Conservation (phyloP, 2,888 invertebrate genomes). For the Thera britannica region DNA sequence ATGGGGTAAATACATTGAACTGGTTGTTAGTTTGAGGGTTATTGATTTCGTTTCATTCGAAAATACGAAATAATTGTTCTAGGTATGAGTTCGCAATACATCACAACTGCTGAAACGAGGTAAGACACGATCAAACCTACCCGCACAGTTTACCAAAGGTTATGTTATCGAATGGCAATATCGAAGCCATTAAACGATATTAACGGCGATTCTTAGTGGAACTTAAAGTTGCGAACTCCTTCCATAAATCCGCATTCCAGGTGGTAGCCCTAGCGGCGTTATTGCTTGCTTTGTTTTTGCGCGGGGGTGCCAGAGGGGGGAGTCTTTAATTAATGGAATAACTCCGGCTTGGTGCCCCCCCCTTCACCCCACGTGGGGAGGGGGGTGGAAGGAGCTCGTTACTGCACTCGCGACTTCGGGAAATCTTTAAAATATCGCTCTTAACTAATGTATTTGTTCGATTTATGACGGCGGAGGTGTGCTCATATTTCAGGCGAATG, state of each 20-base stretch:
- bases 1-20: no score
- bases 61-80: no score
- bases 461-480: slow-evolving; percentile 46
- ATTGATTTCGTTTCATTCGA: no score
- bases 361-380: slow-evolving; percentile 38
- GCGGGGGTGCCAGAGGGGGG: slow-evolving; percentile 36
- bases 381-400: slow-evolving; percentile 33
- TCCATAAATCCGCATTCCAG: slow-evolving; percentile 55
- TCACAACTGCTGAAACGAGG: neutral
- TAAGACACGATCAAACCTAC: neutral
- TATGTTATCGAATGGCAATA: slow-evolving; percentile 21
- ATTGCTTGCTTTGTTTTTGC: slow-evolving; percentile 76
- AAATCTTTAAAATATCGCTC: slow-evolving; percentile 63
- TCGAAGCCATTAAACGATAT: slow-evolving; percentile 26
- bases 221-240: slow-evolving; percentile 47
- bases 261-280: slow-evolving; percentile 60
- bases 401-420: slow-evolving; percentile 46
- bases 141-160: neutral
- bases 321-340: slow-evolving; percentile 81
- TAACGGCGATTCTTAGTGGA: slow-evolving; percentile 36
- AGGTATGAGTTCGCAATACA: no score
- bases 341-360: slow-evolving; percentile 58
- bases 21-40: no score
- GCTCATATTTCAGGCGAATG: slow-evolving; percentile 39
- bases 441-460: slow-evolving; percentile 53